Conservation (phyloP, 2,797 vertebrate genomes). For the Thripadectes ignobilis region DNA sequence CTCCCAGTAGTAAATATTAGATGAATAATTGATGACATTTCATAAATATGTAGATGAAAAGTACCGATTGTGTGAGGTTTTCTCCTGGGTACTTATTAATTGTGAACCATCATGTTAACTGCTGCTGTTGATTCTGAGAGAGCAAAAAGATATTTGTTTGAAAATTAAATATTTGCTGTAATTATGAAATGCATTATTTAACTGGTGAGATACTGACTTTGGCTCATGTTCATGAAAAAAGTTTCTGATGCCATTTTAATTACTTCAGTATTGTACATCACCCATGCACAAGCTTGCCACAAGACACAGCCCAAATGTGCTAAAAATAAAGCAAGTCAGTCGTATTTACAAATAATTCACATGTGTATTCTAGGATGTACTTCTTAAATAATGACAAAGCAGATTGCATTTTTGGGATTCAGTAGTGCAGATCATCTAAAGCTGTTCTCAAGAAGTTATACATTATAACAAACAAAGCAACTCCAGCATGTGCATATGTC, state of each 20-base stretch:
- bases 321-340: conserved; percentile 48
- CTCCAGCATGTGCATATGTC: not conserved
- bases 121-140: conserved; percentile 12
- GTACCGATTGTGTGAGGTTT: conserved; percentile 47
- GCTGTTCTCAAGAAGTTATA: not conserved
- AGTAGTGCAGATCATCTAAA: not conserved
- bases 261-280: not conserved
- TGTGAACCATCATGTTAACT: conserved; percentile 37
- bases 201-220: not conserved
- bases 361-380: conserved; percentile 5
- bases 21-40: conserved; percentile 62
- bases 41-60: conserved; percentile 72
- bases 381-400: conserved; percentile 27
- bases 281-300: not conserved
- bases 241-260: not conserved
- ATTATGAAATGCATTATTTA: conserved; percentile 42
- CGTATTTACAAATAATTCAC: not conserved
- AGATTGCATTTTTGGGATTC: not conserved
- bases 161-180: conserved; percentile 53
- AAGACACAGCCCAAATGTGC: not conserved
- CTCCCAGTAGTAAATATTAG: conserved; percentile 24
- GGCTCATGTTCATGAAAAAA: not conserved
- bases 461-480: not conserved
- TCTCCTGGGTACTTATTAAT: conserved; percentile 65
- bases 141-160: conserved; percentile 28